Evolutionary conservation across 2,113 vertebrate species (phyloP), one percentile per base, ranked within the genome.

Genomic region (Lepus timidus): DNA sequence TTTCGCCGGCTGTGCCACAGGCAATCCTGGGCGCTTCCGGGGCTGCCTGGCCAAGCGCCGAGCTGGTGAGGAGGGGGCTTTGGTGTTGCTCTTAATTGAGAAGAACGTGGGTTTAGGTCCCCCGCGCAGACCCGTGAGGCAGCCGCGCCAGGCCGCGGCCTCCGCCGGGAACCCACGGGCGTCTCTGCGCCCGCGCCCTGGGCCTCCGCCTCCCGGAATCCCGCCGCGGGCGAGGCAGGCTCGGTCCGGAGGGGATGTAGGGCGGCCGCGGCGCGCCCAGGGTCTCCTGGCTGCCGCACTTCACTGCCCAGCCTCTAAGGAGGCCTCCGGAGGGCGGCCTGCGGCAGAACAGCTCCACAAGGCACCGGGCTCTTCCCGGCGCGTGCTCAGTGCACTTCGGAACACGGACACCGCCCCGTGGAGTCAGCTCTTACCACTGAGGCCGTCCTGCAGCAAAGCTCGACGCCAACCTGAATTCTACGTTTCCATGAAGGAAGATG

Each of bases 231-330:
- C 36, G 36, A 36, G 36, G 36, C 36, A 3, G 36, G 36, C 36
- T 36, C 36, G 36, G 36, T 36, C 36, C 36, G 36, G 36, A 36
- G 97, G 97, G 93, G 97, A 98, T 98, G 98, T 98, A 97, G 96
- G 97, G 97, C 97, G 98, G 96, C 98, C 97, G 98, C 97, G 85
- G 73, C 44, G 96, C 97, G 96, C 97, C 98, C 98, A 97, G 98
- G 98, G 98, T 98, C 98, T 97, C 98, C 98, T 98, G 98, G 97
- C 96, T 97, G 98, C 98, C 97, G 98, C 98, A 98, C 98, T 98
- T 98, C 97, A 97, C 98, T 98, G 98, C 98, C 98, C 97, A 97
- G 98, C 97, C 98, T 97, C 86, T 99, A 99, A 99, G 98, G 98
- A 99, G 98, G 85, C 97, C 97, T 98, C 95, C 94, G 98, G 98